phyloP scores from a whole-genome alignment of 1,140 invertebrate species.

The Planococcus citri region DNA sequence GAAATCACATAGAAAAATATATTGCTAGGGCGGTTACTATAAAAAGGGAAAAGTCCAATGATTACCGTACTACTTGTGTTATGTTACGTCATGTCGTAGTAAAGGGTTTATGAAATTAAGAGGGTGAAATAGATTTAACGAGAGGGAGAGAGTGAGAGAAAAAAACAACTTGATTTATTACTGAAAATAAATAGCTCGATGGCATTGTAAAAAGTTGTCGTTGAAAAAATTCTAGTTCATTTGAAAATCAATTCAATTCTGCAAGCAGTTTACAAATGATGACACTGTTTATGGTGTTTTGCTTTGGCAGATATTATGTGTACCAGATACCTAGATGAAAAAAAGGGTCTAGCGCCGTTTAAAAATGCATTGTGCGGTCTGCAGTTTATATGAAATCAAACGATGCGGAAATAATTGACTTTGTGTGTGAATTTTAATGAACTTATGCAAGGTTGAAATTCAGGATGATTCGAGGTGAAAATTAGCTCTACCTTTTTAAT shows the following conservation, averaged over 20 bases:
- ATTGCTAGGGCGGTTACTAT: neutral
- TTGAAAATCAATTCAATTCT: neutral
- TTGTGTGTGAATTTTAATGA: too few species aligned
- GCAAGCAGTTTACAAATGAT: too few species aligned
- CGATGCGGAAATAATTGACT: neutral
- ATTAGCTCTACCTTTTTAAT: too few species aligned
- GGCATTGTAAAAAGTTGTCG: neutral
- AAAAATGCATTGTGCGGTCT: too few species aligned
- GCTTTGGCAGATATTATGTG: neutral
- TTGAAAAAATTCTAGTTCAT: neutral
- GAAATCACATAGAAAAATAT: neutral
- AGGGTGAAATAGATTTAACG: neutral
- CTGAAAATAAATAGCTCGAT: neutral
- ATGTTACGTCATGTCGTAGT: neutral
- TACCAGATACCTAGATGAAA: too few species aligned
- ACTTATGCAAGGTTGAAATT: too few species aligned
- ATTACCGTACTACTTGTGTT: too few species aligned
- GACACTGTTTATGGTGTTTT: neutral
- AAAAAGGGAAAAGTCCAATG: neutral
- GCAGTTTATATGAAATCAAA: neutral
- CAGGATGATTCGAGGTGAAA: too few species aligned
- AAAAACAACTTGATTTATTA: neutral
- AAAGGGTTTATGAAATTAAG: neutral
- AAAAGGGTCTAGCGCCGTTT: too few species aligned
- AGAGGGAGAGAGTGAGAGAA: too few species aligned